Base-by-base conservation (phyloP, 35 echinoderm and acorn worm genomes). In the Holothuria glaberrima region DNA sequence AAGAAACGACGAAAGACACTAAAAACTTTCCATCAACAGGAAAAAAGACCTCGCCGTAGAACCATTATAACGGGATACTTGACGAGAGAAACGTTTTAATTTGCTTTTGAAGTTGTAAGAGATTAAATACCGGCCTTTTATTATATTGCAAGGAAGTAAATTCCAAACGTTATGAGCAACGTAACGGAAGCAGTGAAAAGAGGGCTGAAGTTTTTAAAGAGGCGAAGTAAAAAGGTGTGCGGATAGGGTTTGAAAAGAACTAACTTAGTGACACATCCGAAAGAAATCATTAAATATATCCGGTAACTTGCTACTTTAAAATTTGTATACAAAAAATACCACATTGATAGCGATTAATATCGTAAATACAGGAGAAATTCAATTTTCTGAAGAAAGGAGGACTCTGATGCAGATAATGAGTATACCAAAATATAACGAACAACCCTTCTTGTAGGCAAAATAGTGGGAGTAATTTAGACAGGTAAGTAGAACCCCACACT, bases 401-500 rank as follows among this genome's bases (percentile, higher is more conserved):
- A 61, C 16, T 61, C 16, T 61, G 58, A 0, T 61, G 58, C 58
- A 61, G n/a, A n/a, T 61, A 61, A n/a, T 61, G 58, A 61, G 2
- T 61, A 61, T 61, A 18, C 0, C 16, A 61, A n/a, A 61, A 18
- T 14, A 0, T 18, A 61, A 14, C 16, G 16, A 61, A 14, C 16
- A 3, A 14, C n/a, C 58, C n/a, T 61, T 61, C n/a, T 61, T 61
- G 58, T n/a, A 0, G 58, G 0, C 16, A 18, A n/a, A 61, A 61
- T 61, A 61, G n/a, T 61, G 58, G 58, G 16, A 61, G n/a, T 61
- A 61, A 61, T 61, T 61, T 61, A 61, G 58, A 61, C 58, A n/a
- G 0, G 58, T 61, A 61, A 3, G 58, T 61, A 61, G 58, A 61
- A 61, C 58, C 58, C 58, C n/a, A n/a, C n/a, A n/a, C n/a, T n/a